Base-by-base conservation (phyloP, 1,140 invertebrate genomes). In the Sitobion miscanthi region DNA sequence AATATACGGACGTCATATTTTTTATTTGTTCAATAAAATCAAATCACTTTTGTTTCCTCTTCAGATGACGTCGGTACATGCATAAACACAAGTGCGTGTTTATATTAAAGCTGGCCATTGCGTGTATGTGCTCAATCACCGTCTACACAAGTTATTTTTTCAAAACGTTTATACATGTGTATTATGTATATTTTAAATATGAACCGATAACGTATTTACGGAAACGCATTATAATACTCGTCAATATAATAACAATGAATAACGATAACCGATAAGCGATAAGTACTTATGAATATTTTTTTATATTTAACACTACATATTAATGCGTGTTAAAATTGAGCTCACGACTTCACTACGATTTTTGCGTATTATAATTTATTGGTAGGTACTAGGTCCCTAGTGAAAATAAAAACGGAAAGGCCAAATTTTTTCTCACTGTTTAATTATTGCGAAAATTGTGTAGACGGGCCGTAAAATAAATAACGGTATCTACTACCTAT, bases 291-390 rank as follows among this genome's bases (percentile, higher is more conserved):
- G 17, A n/a, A n/a, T 14, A n/a, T 77, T 77, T 77, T 62, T 77
- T 77, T n/a, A 77, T 77, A 77, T 77, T 77, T n/a, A 77, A 77
- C 30, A 77, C n/a, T n/a, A 77, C n/a, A 77, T n/a, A 77, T n/a
- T n/a, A 77, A n/a, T 77, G n/a, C 62, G 30, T n/a, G 30, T 77
- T 77, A 77, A 77, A 77, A 3, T 77, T 69, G 0, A n/a, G 11
- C 14, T n/a, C n/a, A n/a, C 0, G n/a, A 77, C 30, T 77, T 77
- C 3, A 77, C n/a, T n/a, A n/a, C 11, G 14, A n/a, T 77, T n/a
- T 62, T n/a, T 77, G 62, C n/a, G 1, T 69, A n/a, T n/a, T 77
- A 17, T 17, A 2, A 14, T 42, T 42, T 42, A 3, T 42, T 1
- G 38, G 38, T 38, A 38, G 38, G 38, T 38, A 38, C 38, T 38